Conservation (phyloP, 2,113 vertebrate genomes). For the Megaceryle maxima region DNA sequence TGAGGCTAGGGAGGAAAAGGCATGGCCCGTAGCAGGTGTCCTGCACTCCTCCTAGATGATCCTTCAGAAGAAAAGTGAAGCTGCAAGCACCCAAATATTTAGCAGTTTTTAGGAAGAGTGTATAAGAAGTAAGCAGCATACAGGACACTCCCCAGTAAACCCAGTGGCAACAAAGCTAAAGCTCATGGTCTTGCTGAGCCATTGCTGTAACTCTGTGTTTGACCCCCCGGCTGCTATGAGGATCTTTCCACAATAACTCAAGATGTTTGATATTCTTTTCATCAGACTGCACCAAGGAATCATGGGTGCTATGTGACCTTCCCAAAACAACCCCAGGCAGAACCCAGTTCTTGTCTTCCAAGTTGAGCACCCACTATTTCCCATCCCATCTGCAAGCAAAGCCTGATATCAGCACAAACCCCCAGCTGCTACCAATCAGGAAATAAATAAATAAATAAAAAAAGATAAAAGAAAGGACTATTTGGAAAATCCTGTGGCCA, state of each 20-base stretch:
- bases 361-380: background rate
- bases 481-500: background rate
- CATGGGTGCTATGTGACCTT: accelerated
- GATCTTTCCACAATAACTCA: background rate
- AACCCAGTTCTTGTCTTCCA: background rate
- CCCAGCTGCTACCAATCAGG: background rate
- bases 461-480: background rate
- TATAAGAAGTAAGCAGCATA: background rate
- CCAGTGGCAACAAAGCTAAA: background rate
- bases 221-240: background rate
- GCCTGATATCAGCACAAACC: background rate
- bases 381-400: background rate
- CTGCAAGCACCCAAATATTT: background rate
- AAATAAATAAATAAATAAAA: background rate
- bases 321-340: background rate
- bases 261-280: background rate
- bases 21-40: background rate
- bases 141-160: background rate
- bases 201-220: background rate
- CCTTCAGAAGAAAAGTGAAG: background rate
- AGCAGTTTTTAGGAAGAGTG: background rate
- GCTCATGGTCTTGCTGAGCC: background rate
- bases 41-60: background rate
- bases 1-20: background rate
- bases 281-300: background rate